These are phyloP conservation scores for Mus pahari DNA, from an alignment of 2,113 vertebrate species.

Conservation along the genomic window DNA sequence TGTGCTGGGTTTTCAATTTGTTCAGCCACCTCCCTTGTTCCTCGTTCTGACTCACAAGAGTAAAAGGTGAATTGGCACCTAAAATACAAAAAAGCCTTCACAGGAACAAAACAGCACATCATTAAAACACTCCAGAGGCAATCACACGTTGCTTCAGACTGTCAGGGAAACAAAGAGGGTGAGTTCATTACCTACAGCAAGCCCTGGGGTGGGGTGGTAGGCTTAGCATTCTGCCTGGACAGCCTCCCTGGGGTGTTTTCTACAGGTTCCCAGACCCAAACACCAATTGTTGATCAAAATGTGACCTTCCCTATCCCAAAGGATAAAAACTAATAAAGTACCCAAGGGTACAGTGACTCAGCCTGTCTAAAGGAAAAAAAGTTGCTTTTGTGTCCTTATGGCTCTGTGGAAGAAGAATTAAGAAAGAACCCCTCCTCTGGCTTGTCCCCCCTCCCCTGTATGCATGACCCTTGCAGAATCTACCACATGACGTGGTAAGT, in stretches of 20 bases:
- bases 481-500: too few species aligned
- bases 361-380: neutral
- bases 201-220: neutral
- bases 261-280: neutral
- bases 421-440: neutral
- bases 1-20: slow-evolving; percentile 57
- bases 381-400: neutral
- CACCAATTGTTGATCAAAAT: neutral
- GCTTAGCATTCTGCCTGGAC: neutral
- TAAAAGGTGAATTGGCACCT: slow-evolving; percentile 70
- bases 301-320: neutral
- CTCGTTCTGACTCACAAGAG: slow-evolving; percentile 59
- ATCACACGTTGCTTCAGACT: neutral
- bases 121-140: slow-evolving; percentile 41
- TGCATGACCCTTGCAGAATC: neutral
- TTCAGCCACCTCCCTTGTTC: slow-evolving; percentile 48
- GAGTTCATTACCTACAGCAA: neutral
- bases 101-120: slow-evolving; percentile 58
- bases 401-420: neutral
- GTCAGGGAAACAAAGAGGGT: slow-evolving; percentile 37
- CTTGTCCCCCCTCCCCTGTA: neutral
- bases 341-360: neutral
- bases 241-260: neutral
- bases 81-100: slow-evolving; percentile 58
- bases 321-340: neutral